phyloP scores from a whole-genome alignment of 2,797 vertebrate genomes.

The Hozukius guyotensis region DNA sequence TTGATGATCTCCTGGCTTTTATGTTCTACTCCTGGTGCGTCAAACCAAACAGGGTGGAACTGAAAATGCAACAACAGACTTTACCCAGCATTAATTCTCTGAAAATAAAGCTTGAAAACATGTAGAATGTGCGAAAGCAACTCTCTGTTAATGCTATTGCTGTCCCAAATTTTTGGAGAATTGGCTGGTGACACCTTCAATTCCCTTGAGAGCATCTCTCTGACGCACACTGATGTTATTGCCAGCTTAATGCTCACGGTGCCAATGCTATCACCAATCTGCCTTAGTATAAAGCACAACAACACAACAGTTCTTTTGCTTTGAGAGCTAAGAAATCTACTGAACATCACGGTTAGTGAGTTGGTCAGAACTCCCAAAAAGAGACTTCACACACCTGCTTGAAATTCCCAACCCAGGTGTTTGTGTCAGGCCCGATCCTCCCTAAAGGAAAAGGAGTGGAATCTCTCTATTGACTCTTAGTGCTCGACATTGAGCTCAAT shows the following conservation, averaged over 20 bases:
- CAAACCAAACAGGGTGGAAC: no score
- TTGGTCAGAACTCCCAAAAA: conserved; percentile 11
- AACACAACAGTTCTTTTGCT: neutral
- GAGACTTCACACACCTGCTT: conserved; percentile 37
- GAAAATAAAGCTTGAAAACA: neutral
- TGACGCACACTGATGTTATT: conserved; percentile 17
- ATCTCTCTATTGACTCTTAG: neutral
- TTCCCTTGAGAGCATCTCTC: conserved; percentile 8
- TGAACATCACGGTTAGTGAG: neutral
- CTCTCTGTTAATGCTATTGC: neutral
- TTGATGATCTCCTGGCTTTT: neutral
- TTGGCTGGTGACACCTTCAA: neutral
- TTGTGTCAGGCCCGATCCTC: neutral
- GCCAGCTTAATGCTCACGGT: neutral
- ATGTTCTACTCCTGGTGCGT: neutral
- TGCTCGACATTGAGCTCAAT: neutral
- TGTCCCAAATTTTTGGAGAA: neutral
- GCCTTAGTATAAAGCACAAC: neutral
- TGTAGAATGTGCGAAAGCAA: neutral
- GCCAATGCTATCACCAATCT: neutral
- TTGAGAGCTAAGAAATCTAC: neutral
- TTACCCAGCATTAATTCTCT: neutral
- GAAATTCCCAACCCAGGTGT: conserved; percentile 60
- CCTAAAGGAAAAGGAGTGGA: neutral
- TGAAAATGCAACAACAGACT: neutral